Evolutionary conservation across 37 sponge, comb jelly and placozoan genomes (phyloP), one percentile per base, ranked within the genome.

Genomic region (Haliclona indistincta): DNA sequence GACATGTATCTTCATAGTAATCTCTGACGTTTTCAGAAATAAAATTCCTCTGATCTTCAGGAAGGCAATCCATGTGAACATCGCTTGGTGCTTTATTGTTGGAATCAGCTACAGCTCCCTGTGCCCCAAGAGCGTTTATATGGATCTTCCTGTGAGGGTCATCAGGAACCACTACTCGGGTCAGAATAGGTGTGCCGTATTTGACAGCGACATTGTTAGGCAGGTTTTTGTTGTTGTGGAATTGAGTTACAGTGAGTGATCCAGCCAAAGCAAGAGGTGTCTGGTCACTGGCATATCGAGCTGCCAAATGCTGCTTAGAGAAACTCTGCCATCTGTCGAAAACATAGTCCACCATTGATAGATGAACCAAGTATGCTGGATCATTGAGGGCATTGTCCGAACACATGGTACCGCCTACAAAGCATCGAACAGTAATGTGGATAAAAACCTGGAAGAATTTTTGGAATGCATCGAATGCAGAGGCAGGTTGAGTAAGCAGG

Each of bases 341-440:
- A 34, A 91, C 61, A 29, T 73, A 73, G 54, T 91, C 91, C 3
- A 85, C 15, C 62, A 76, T 77, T 4, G 86, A 60, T 19, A 85
- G 17, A 40, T 81, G 91, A 19, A 85, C 78, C 43, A 85, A 52
- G 66, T 58, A 78, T 29, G 78, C 56, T 0, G 91, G 91, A 68
- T 91, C 91, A 39, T 78, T 82, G 36, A 83, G 78, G 0, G 78
- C 79, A 63, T 86, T 65, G 0, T 30, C 17, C 6, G 82, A 53
- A 42, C 86, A 91, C 82, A 86, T 86, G 2, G 71, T 71, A 1
- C 91, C 91, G n/a, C 91, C 86, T 2, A 91, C 71, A 60, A 82
- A 81, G 55, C 91, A 91, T 30, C 82, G 77, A 22, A 91, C 77
- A 17, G 58, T 73, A 43, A 72, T 23, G 60, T 81, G 74, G 10